Base-by-base conservation (phyloP, 1,140 invertebrate species). In the Frieseomelitta varia region DNA sequence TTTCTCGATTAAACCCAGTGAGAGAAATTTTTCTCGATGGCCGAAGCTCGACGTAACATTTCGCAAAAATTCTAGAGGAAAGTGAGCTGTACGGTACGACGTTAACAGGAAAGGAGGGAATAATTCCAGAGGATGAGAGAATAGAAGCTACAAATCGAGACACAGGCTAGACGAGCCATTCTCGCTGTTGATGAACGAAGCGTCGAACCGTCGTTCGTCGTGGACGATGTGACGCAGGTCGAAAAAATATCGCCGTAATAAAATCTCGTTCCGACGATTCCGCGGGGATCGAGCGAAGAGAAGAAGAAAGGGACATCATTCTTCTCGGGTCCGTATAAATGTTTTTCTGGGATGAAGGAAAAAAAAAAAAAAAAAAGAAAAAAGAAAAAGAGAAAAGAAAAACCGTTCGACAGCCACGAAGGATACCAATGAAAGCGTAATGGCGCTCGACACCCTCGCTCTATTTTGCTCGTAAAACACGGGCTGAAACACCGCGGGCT, bases 401-500 rank as follows among this genome's bases (percentile, higher is more conserved):
- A n/a, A 65, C n/a, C n/a, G n/a, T n/a, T n/a, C n/a, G n/a, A n/a
- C n/a, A 19, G 2, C 24, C 21, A 21, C 6, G 53, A 39, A 30
- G 34, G 21, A 3, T n/a, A 55, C 27, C 78, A 24, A 79, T 79
- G 78, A 56, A 71, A 79, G 24, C 51, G 51, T 71, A 55, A 79
- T 55, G 51, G 63, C 17, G 55, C 17, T 53, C 55, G 12, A 47
- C 39, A 51, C 39, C 39, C 47, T 51, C 39, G 19, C 10, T 65
- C 58, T 58, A 80, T 80, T 80, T 51, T 51, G 27, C 30, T 76
- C 80, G 72, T 82, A 82, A 82, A 82, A 56, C 34, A 14, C 51
- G 15, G 65, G 15, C 11, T 51, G 15, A 68, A 79, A 53, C 51
- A 69, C 51, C 24, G 8, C 39, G 30, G 47, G 17, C 17, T 51